Conservation (phyloP, 1,140 invertebrate genomes). For the Drosophila grimshawi region DNA sequence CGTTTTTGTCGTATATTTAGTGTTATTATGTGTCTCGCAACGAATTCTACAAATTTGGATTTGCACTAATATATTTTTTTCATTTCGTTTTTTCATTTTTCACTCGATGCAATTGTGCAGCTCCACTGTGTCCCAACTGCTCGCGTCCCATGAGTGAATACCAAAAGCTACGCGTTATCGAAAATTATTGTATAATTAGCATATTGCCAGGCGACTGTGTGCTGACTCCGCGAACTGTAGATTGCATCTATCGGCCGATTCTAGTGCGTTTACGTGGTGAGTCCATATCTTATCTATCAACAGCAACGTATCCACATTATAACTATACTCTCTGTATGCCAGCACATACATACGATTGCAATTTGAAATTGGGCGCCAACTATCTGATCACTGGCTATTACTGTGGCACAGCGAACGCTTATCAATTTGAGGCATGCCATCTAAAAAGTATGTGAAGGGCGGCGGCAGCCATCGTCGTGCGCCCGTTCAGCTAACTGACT, state of each 20-base stretch:
- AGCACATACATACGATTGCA: constrained; percentile 69
- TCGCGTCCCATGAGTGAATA: constrained; percentile 75
- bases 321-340: neutral
- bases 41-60: neutral
- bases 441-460: constrained; percentile 49
- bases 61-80: neutral
- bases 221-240: constrained; percentile 37
- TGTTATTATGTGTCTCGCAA: neutral
- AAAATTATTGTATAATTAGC: constrained; percentile 57
- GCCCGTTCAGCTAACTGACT: constrained; percentile 38
- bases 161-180: constrained; percentile 61
- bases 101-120: constrained; percentile 25
- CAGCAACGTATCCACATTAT: neutral
- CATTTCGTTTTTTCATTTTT: neutral
- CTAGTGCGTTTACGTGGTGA: constrained; percentile 60
- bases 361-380: constrained; percentile 56
- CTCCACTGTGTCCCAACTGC: constrained; percentile 71
- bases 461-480: neutral
- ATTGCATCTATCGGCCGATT: constrained; percentile 55
- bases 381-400: constrained; percentile 69
- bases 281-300: neutral
- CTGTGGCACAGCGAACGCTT: constrained; percentile 20
- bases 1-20: neutral
- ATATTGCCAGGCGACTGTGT: constrained; percentile 52
- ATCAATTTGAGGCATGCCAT: constrained; percentile 73